Conservation (phyloP, 1,140 invertebrate species). For the Drosophila saltans region DNA sequence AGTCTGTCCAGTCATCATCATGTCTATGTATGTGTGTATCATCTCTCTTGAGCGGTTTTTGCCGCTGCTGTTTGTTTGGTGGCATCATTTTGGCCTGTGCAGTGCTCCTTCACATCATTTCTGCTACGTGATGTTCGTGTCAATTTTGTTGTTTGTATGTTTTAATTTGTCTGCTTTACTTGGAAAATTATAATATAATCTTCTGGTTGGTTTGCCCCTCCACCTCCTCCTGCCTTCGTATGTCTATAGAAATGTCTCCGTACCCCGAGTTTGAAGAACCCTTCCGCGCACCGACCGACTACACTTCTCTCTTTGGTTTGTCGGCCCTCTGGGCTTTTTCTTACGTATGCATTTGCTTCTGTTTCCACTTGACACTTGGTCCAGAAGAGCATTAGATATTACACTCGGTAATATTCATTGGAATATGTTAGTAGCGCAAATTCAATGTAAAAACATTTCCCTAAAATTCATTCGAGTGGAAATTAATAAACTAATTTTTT, state of each 20-base stretch:
- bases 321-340: constrained; percentile 28
- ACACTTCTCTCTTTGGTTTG: not conserved
- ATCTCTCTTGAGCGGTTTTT: constrained; percentile 1
- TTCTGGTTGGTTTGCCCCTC: constrained; percentile 27
- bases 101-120: constrained; percentile 49
- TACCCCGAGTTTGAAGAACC: not conserved
- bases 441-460: not conserved
- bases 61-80: constrained; percentile 6
- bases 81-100: constrained; percentile 22
- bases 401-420: constrained; percentile 18
- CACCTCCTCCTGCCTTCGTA: not conserved
- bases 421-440: constrained; percentile 20
- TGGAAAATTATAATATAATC: constrained; percentile 80
- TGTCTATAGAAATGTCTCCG: constrained; percentile 15
- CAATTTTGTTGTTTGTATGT: constrained; percentile 72
- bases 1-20: constrained; percentile 18
- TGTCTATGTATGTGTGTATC: not conserved
- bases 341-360: constrained; percentile 19
- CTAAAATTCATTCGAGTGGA: no score
- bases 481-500: no score
- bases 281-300: not conserved
- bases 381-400: constrained; percentile 20
- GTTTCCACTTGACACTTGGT: constrained; percentile 55
- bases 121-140: constrained; percentile 80
- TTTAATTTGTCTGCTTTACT: constrained; percentile 73